Evolutionary conservation across 2,888 invertebrate species (phyloP).

Genomic region (Stenoptilia bipunctidactyla): DNA sequence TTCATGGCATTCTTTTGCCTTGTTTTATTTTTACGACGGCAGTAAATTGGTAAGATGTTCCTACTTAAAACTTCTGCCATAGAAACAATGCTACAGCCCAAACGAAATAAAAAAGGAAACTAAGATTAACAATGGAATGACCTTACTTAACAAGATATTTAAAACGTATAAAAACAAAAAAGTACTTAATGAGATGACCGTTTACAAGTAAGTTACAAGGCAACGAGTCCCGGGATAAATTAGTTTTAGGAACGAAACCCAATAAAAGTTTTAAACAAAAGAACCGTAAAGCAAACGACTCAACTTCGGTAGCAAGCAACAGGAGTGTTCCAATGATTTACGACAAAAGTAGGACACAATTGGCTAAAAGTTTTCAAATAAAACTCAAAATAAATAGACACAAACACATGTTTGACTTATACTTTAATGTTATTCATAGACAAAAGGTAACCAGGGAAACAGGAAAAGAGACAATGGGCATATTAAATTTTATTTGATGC

Average conservation of each 20-base stretch:
- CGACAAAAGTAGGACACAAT: conserved; percentile 52
- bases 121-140: conserved; percentile 15
- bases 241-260: conserved; percentile 60
- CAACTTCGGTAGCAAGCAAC: conserved; percentile 58
- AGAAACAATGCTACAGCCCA: neutral
- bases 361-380: conserved; percentile 56
- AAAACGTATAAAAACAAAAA: conserved; percentile 43
- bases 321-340: conserved; percentile 61
- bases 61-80: neutral
- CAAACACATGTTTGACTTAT: conserved; percentile 41
- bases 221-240: conserved; percentile 60
- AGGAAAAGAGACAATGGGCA: conserved; percentile 40
- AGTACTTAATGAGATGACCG: conserved; percentile 34
- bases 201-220: conserved; percentile 53
- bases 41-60: too few relatives aligned
- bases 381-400: conserved; percentile 51
- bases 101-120: conserved; percentile 5
- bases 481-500: conserved; percentile 57
- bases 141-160: conserved; percentile 21
- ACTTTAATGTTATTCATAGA: conserved; percentile 12
- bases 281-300: conserved; percentile 64
- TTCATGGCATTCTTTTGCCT: too few relatives aligned
- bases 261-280: conserved; percentile 71
- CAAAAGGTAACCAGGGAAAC: conserved; percentile 14
- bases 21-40: too few relatives aligned